These are phyloP conservation scores for Strigamia transsilvanica DNA, from an alignment of 2,888 invertebrate genomes.

Conservation along the genomic window DNA sequence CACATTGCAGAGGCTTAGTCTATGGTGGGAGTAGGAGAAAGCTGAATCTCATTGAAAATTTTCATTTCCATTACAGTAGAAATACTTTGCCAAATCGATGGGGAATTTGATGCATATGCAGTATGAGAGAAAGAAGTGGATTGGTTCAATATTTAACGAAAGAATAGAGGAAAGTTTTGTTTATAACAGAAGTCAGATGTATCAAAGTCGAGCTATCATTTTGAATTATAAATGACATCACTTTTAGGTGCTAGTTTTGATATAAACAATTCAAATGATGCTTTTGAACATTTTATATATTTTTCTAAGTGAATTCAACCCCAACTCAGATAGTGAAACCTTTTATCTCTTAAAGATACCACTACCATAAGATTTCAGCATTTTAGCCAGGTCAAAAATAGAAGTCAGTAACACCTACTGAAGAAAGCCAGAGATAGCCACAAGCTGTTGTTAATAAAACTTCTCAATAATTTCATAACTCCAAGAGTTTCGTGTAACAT, in stretches of 20 bases:
- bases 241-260: neutral
- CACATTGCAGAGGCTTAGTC: conserved; percentile 14
- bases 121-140: neutral
- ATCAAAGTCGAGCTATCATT: neutral
- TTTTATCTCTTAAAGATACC: neutral
- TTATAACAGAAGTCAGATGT: neutral
- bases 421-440: too few species aligned
- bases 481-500: too few species aligned
- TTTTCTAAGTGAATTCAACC: neutral
- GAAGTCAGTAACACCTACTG: too few species aligned
- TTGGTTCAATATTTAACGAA: conserved; percentile 1
- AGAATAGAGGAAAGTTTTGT: conserved; percentile 8
- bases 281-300: conserved; percentile 25
- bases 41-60: neutral
- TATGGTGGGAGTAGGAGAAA: neutral
- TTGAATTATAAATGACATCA: conserved; percentile 13
- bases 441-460: too few species aligned
- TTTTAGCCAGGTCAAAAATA: too few species aligned
- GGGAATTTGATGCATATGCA: conserved; percentile 2
- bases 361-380: too few species aligned
- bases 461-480: too few species aligned
- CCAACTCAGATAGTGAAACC: neutral
- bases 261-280: neutral
- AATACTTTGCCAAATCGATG: neutral
- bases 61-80: neutral